Conservation (phyloP, 2,113 vertebrate genomes). For the Zonotrichia leucophrys region DNA sequence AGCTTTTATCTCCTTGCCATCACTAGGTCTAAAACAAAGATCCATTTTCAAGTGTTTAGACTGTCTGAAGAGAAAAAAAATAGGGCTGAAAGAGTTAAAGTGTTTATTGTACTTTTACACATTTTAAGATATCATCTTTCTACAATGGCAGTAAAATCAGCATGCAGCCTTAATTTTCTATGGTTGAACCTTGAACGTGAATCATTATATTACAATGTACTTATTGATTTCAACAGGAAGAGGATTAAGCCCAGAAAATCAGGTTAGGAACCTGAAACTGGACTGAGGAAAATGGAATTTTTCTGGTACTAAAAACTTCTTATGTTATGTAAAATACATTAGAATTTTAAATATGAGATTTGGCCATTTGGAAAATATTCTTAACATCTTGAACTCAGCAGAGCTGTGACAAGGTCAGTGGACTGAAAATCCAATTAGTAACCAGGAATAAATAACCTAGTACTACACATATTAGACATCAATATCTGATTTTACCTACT, state of each 20-base stretch:
- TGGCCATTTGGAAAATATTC: constrained; percentile 60
- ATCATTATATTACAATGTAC: constrained; percentile 89
- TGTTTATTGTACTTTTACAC: constrained; percentile 61
- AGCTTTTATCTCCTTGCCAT: not conserved
- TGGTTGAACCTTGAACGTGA: constrained; percentile 83
- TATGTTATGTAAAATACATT: constrained; percentile 82
- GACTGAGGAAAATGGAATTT: constrained; percentile 82
- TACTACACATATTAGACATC: not conserved
- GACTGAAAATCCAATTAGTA: constrained; percentile 31
- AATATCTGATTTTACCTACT: not conserved
- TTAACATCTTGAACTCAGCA: constrained; percentile 29
- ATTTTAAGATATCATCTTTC: constrained; percentile 76
- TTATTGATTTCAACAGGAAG: constrained; percentile 96
- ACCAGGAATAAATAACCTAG: not conserved
- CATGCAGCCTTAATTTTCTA: constrained; percentile 81
- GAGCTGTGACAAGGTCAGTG: not conserved
- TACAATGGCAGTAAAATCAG: constrained; percentile 77
- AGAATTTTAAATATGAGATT: constrained; percentile 63
- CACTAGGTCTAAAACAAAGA: not conserved
- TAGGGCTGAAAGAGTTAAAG: constrained; percentile 65
- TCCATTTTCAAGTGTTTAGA: not conserved
- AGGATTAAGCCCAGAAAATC: constrained; percentile 89
- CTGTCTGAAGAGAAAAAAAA: not conserved
- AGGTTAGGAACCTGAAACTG: constrained; percentile 83
- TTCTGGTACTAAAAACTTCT: constrained; percentile 82